Evolutionary conservation across 2,888 invertebrate species (phyloP), one percentile per base, ranked within the genome.

Genomic region (Ormyrus nitidulus): DNA sequence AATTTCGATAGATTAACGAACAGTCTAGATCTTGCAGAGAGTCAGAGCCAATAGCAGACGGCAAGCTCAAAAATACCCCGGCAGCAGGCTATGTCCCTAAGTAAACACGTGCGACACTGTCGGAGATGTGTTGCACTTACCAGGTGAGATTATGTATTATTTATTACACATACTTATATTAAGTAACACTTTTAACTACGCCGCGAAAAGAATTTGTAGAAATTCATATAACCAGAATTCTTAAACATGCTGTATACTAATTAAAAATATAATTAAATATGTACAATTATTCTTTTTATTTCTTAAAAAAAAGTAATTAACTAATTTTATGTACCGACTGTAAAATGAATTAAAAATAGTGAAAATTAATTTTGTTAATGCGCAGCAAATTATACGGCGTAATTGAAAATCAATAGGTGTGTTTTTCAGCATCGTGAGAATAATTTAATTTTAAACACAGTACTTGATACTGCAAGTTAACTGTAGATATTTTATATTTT

Each of bases 41-140:
- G 5, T 53, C 19, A 19, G 44, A 51, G 49, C 61, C 61, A 76
- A 49, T n/a, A 66, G 58, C 65, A 9, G 11, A 46, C 54, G 58
- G 59, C n/a, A 5, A 51, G 46, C 68, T 13, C 61, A 48, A 69
- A 79, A 66, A 79, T 73, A 73, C 51, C 58, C 48, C 61, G 56
- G 11, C 7, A 19, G 7, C 69, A 65, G 74, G 74, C 74, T 56
- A 91, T 91, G 90, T 88, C 90, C 56, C 84, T 91, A 6, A 90
- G 89, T 81, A 90, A 89, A 84, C 89, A 89, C 82, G 82, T 89
- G 62, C 86, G 85, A 76, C 87, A 88, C 83, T 91, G 86, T 83
- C 86, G 87, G 79, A 88, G 86, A 85, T 89, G 89, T 80, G 84
- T 89, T 64, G 82, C 86, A 65, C 80, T 88, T n/a, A 84, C 86